Base-by-base conservation (phyloP, 2,113 vertebrate species). In the Mohoua ochrocephala region DNA sequence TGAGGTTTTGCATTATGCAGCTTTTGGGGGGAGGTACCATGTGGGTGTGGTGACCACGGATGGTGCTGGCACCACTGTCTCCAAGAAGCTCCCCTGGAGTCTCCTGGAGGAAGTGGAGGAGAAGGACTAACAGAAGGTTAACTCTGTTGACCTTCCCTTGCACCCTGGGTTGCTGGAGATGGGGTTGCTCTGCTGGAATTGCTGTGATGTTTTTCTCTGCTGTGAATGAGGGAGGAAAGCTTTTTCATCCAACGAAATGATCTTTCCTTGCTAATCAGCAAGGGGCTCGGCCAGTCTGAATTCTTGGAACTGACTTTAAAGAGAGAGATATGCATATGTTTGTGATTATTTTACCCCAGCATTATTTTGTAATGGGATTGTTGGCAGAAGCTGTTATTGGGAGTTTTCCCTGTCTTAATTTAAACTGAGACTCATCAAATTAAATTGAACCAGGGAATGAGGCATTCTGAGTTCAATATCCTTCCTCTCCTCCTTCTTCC, bases 281-380 rank as follows among this genome's bases (percentile, higher is more conserved):
- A 92, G 69, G 68, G 61, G 27, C 73, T 94, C 19, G 56, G 87
- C 64, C 85, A 41, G 63, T 21, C 82, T 65, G 22, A 54, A 57
- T 69, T 80, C 67, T 75, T 96, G 94, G 91, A 89, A 54, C 31
- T 10, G 49, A 70, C 76, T 89, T 94, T 73, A 73, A 86, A 92
- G 86, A 0, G 9, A 77, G 71, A 47, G 61, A 61, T 39, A 74
- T 83, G 63, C 82, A 87, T 77, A 78, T 84, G 82, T 49, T 91
- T 81, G 89, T 74, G 91, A 84, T 80, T 73, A 61, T 39, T 93
- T 86, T 61, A 53, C 59, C 84, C 80, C 74, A 83, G 76, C 21
- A 16, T 69, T 84, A 75, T 67, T 91, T 59, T 50, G 50, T 83
- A 89, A 75, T 61, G 70, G 79, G 61, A 54, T 47, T 94, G 52